These are phyloP conservation scores for Amphiprion ocellaris DNA, from an alignment of 2,113 vertebrate genomes.

Conservation along the genomic window DNA sequence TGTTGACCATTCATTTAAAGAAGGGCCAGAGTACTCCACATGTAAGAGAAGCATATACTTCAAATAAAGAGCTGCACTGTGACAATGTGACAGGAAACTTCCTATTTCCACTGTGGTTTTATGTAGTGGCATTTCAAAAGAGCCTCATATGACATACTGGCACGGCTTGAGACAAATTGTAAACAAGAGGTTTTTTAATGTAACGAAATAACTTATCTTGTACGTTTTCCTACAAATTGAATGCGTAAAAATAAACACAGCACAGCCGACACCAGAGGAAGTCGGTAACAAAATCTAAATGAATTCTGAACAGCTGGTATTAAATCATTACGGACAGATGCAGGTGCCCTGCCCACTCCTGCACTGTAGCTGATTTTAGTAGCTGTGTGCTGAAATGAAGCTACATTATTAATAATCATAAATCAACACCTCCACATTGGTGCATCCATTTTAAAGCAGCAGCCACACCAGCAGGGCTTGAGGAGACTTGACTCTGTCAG, in stretches of 20 bases:
- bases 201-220: too few relatives aligned
- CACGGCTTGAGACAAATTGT: too few relatives aligned
- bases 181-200: too few relatives aligned
- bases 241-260: neutral
- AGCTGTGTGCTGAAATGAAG: conserved; percentile 39
- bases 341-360: conserved; percentile 28
- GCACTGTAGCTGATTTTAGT: conserved; percentile 41
- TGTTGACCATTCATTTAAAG: conserved; percentile 49
- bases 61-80: neutral
- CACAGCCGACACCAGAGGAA: neutral
- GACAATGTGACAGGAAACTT: neutral
- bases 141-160: too few relatives aligned
- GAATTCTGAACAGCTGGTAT: conserved; percentile 42
- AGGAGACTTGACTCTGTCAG: neutral
- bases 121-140: too few relatives aligned
- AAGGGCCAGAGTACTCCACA: neutral
- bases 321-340: conserved; percentile 43
- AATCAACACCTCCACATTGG: conserved; percentile 6
- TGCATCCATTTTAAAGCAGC: neutral
- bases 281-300: conserved; percentile 7
- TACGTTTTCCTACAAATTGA: neutral
- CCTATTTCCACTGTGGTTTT: too few relatives aligned
- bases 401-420: conserved; percentile 41
- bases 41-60: neutral
- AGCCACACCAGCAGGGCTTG: neutral